A percentile compares a stretch with the other conserved stretches of the same genome.
These are phyloP conservation scores for Cyanoderma ruficeps DNA, from an alignment of 2,113 vertebrate species.

Conservation along the genomic window DNA sequence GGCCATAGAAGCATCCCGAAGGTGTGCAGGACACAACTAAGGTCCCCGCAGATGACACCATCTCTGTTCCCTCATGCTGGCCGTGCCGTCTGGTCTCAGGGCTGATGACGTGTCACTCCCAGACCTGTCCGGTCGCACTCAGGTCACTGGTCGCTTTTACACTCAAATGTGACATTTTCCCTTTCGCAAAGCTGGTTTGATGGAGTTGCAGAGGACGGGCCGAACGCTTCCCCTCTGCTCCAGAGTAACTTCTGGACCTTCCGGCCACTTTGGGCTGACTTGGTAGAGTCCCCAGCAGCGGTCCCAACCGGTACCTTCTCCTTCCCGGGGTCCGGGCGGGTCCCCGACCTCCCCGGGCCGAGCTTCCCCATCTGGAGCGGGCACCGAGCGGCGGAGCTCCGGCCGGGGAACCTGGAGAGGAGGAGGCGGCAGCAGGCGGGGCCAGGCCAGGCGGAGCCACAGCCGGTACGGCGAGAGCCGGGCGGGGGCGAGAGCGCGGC, in stretches of 20 bases:
- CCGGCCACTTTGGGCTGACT: background rate
- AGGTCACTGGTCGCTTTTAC: background rate
- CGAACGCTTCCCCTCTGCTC: background rate
- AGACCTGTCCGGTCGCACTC: background rate
- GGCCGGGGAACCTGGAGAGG: background rate
- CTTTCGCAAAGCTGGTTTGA: background rate
- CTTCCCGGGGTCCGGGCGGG: background rate
- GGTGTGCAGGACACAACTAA: rapidly evolving
- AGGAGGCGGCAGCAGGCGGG: background rate
- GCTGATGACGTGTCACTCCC: background rate
- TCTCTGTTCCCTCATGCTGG: background rate
- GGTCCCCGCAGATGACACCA: background rate
- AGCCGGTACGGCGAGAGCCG: no score
- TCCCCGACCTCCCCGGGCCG: background rate
- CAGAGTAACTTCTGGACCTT: background rate
- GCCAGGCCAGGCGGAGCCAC: background rate
- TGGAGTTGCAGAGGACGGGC: background rate
- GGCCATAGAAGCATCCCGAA: background rate
- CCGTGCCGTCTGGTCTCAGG: background rate
- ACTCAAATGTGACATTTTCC: background rate
- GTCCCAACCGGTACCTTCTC: background rate
- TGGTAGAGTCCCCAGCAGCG: background rate
- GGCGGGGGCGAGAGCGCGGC: no score
- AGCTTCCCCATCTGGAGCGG: no score
- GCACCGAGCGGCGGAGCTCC: background rate